Conservation (phyloP, 2,797 vertebrate genomes). For the Botia kubotai region DNA sequence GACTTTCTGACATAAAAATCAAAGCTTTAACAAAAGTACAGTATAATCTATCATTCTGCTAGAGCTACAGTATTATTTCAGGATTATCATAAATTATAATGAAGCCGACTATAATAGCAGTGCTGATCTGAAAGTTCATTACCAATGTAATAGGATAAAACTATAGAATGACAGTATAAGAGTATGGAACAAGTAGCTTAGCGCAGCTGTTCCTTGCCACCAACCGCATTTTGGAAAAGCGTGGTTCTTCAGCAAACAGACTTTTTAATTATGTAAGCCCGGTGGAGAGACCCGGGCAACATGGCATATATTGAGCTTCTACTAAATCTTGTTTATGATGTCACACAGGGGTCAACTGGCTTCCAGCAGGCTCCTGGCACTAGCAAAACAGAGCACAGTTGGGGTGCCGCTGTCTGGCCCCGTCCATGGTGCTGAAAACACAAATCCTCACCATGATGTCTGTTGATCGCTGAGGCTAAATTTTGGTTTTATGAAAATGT, state of each 20-base stretch:
- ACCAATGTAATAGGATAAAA: background rate
- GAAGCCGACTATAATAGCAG: background rate
- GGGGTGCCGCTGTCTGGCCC: conserved; percentile 11
- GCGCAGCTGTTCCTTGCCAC: background rate
- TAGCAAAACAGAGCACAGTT: conserved; percentile 42
- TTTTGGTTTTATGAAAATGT: no score
- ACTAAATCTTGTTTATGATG: conserved; percentile 69
- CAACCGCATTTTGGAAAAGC: conserved; percentile 35
- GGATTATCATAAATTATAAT: background rate
- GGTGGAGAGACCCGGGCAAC: conserved; percentile 48
- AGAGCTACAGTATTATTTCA: background rate
- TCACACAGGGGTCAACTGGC: conserved; percentile 65
- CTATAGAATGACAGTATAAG: background rate
- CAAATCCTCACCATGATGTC: background rate
- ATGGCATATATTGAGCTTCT: conserved; percentile 60
- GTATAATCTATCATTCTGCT: background rate
- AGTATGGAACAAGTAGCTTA: background rate
- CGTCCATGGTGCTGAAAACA: conserved; percentile 46
- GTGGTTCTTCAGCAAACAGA: conserved; percentile 27
- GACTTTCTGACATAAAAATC: background rate
- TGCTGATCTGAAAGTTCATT: conserved; percentile 9
- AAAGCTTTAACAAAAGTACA: background rate
- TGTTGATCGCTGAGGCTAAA: background rate
- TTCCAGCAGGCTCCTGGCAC: conserved; percentile 51
- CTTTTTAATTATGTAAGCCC: conserved; percentile 64